Evolutionary conservation across 1,140 invertebrate species (phyloP), one percentile per base, ranked within the genome.

Genomic region (Diachasmimorpha longicaudata): DNA sequence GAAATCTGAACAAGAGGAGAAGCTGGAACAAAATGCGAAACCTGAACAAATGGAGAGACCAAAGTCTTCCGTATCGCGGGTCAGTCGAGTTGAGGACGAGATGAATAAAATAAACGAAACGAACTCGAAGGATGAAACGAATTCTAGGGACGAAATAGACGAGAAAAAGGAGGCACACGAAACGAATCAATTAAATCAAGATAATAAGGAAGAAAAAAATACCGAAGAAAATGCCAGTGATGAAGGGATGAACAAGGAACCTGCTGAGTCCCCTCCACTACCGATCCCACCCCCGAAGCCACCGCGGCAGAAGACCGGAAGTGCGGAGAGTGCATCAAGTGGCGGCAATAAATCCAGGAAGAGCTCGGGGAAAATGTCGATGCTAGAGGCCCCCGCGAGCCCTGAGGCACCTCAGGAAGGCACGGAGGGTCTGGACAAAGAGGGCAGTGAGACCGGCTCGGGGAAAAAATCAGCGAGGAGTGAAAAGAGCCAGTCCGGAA

Each of bases 251-350:
- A 74, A 25, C 16, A 14, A 76, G 13, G 77, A 79, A 39, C 76
- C 78, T 52, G 39, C 66, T 58, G 70, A 46, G 52, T 74, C 73
- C 21, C 74, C 72, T 13, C 70, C 55, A 46, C 78, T 72, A 73
- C 76, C n/a, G 48, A 74, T 76, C 25, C 80, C 80, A 10, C 81
- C 84, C 1, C 83, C 82, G 0, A 84, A 84, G 66, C 83, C 83
- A 11, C 81, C 84, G 5, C 81, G 82, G 73, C 69, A 82, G 69
- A 85, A 85, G 70, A 72, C 74, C 19, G 80, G 44, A 39, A 83
- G 74, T 58, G 68, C 63, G 0, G 77, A 75, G 55, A 77, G 72
- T 44, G 55, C 58, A 16, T 37, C 25, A 48, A 58, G 21, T 37
- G 23, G 31, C 23, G 5, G n/a, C 44, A 37, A 25, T 74, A 37